These are phyloP conservation scores for Misgurnus anguillicaudatus DNA, from an alignment of 2,113 vertebrate species.

Conservation along the genomic window DNA sequence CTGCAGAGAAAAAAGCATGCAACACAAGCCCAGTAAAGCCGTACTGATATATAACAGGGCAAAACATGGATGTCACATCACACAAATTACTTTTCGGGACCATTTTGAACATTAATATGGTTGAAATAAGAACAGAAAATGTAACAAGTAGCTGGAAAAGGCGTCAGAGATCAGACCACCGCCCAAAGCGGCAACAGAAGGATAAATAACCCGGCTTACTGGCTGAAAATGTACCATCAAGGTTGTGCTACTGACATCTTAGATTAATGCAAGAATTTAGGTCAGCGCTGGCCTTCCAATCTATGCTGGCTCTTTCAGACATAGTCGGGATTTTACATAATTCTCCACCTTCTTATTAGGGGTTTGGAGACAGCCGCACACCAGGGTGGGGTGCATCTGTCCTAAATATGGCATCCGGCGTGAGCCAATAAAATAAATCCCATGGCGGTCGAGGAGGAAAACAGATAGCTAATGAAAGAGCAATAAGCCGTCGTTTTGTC, in stretches of 20 bases:
- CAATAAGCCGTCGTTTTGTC: constrained; percentile 16
- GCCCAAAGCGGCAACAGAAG: constrained; percentile 33
- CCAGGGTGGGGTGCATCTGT: constrained; percentile 9
- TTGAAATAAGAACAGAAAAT: constrained; percentile 41
- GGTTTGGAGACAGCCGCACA: not conserved
- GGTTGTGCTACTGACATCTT: constrained; percentile 47
- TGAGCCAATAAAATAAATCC: constrained; percentile 39
- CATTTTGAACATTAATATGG: constrained; percentile 61
- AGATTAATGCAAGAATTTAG: constrained; percentile 44
- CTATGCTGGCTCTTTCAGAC: constrained; percentile 44
- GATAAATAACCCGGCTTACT: constrained; percentile 39
- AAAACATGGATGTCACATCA: constrained; percentile 68
- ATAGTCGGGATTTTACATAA: constrained; percentile 45
- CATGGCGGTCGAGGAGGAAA: constrained; percentile 31
- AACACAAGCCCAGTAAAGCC: constrained; percentile 36
- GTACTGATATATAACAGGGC: constrained; percentile 51
- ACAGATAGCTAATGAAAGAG: constrained; percentile 27
- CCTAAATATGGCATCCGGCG: constrained; percentile 37
- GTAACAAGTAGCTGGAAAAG: constrained; percentile 34
- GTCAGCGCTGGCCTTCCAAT: constrained; percentile 36
- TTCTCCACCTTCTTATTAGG: constrained; percentile 34
- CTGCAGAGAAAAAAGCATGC: constrained; percentile 35
- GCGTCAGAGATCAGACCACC: constrained; percentile 35
- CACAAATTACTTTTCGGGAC: constrained; percentile 61
- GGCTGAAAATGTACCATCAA: constrained; percentile 47